phyloP scores from a whole-genome alignment of 2,797 vertebrate species.

The Cichlasoma orientale region DNA sequence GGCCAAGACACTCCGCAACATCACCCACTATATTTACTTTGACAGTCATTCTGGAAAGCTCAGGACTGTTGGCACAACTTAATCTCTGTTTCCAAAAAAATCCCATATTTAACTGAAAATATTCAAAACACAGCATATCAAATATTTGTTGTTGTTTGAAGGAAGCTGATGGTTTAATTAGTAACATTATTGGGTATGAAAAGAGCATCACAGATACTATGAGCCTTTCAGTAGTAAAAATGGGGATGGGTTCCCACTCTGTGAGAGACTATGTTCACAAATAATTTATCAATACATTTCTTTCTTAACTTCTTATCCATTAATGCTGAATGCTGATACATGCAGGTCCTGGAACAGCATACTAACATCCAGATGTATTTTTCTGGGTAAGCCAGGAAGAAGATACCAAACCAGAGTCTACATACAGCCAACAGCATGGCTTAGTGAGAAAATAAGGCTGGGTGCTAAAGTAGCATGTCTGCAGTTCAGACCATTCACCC shows the following conservation, averaged over 20 bases:
- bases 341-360: not conserved
- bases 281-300: not conserved
- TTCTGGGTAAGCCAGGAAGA: not conserved
- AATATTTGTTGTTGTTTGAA: not conserved
- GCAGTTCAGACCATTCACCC: not conserved
- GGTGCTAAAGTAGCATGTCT: not conserved
- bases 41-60: conserved; percentile 25
- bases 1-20: conserved; percentile 12
- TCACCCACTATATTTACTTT: conserved; percentile 51
- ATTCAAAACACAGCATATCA: not conserved
- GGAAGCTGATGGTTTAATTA: not conserved
- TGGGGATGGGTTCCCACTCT: not conserved
- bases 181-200: not conserved
- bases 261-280: not conserved
- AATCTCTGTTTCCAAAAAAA: not conserved
- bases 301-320: not conserved
- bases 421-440: not conserved
- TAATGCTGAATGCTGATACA: not conserved
- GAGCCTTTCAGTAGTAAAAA: not conserved
- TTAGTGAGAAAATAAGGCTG: not conserved
- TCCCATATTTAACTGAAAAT: not conserved
- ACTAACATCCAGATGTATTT: not conserved
- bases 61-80: conserved; percentile 26
- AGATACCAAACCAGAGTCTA: not conserved
- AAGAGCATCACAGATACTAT: not conserved